Evolutionary conservation across 2,888 invertebrate genomes (phyloP).

Genomic region (Chouioia cunea): DNA sequence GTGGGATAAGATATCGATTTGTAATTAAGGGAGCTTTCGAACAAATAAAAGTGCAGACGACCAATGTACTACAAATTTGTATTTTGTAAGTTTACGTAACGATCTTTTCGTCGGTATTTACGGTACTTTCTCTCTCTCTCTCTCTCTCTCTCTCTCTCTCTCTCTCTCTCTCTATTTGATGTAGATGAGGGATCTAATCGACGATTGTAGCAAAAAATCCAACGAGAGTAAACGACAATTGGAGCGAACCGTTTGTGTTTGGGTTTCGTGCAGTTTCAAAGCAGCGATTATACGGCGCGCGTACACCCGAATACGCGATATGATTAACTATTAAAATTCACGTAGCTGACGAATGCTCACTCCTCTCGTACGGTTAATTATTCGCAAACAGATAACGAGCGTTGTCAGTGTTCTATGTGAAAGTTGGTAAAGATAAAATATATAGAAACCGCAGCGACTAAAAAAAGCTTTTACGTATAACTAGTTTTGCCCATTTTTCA

Average conservation of each 20-base stretch:
- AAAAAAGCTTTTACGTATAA: too few species aligned
- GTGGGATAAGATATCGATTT: conserved; percentile 19
- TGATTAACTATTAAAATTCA: conserved; percentile 17
- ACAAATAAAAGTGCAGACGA: neutral
- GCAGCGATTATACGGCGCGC: too few species aligned
- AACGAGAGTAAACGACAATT: conserved; percentile 1
- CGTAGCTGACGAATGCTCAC: neutral
- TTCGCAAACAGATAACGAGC: too few species aligned
- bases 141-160: too few species aligned
- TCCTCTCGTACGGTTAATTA: too few species aligned
- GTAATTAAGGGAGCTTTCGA: conserved; percentile 15
- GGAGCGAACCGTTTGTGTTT: neutral
- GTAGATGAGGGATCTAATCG: neutral
- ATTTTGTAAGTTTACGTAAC: neutral
- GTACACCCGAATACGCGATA: neutral
- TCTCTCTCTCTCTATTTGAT: too few species aligned
- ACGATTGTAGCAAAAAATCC: conserved; percentile 8
- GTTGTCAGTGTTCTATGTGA: too few species aligned
- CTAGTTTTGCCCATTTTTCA: too few species aligned
- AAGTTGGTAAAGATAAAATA: too few species aligned
- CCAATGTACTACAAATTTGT: neutral
- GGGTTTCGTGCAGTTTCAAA: too few species aligned
- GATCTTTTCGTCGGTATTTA: neutral
- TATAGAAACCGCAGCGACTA: too few species aligned
- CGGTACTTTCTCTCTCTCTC: too few species aligned